Evolutionary conservation across 1,140 invertebrate genomes (phyloP).

Genomic region (Hyles vespertilio): DNA sequence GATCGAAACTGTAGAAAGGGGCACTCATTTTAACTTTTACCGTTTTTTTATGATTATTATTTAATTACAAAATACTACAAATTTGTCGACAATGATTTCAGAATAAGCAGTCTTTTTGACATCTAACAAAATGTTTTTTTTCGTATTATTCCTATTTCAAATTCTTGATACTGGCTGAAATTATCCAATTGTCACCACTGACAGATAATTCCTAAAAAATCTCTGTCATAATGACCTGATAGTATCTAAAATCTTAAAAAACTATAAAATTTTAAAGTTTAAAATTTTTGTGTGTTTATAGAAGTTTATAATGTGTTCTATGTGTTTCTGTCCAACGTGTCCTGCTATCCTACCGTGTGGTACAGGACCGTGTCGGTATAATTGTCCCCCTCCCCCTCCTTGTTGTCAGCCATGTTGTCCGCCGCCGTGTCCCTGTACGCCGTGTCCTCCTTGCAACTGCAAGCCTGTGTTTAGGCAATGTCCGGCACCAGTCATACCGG

Average conservation of each 20-base stretch:
- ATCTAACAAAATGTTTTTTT: constrained; percentile 13
- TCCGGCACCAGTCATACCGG: constrained; percentile 53
- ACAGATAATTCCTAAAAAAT: no score
- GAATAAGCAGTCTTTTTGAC: background rate
- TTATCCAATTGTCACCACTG: background rate
- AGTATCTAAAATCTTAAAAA: constrained; percentile 10
- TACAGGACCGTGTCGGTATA: constrained; percentile 35
- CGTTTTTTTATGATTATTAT: constrained; percentile 25
- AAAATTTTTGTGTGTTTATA: constrained; percentile 2
- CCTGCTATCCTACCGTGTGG: constrained; percentile 58
- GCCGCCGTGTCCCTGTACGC: constrained; percentile 55
- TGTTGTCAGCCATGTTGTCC: constrained; percentile 58
- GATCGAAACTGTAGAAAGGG: constrained; percentile 58
- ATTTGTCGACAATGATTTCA: no score
- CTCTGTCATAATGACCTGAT: background rate
- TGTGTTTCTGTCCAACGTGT: constrained; percentile 56
- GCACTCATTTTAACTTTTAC: constrained; percentile 50
- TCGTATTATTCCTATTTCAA: constrained; percentile 6
- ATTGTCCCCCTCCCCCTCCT: constrained; percentile 44
- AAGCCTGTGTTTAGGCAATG: constrained; percentile 45
- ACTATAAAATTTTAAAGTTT: constrained; percentile 17
- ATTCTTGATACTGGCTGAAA: constrained; percentile 3
- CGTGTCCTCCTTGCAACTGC: constrained; percentile 56
- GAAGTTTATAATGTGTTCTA: constrained; percentile 33
- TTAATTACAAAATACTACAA: constrained; percentile 12